Percentiles rank a stretch among this genome's conserved stretches.
Conservation (phyloP, 2,888 invertebrate genomes). For the Drosophila recens region DNA sequence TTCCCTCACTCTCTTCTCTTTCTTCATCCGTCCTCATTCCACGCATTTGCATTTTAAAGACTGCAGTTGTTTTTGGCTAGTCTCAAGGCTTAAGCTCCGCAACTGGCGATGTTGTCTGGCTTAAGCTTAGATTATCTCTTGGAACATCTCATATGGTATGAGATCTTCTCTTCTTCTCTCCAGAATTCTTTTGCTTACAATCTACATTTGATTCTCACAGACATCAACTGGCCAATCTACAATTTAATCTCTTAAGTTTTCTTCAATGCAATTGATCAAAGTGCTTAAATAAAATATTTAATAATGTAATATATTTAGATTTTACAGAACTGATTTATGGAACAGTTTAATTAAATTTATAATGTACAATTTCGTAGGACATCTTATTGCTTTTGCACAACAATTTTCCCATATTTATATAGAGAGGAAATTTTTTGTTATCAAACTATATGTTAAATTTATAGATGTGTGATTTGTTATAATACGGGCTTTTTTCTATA, state of each 20-base stretch:
- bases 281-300: too few relatives aligned
- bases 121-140: constrained; percentile 43
- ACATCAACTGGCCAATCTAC: not conserved
- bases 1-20: not conserved
- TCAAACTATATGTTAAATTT: too few relatives aligned
- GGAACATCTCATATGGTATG: constrained; percentile 18
- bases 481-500: too few relatives aligned
- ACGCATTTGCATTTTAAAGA: constrained; percentile 40
- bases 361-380: too few relatives aligned
- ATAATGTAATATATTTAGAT: too few relatives aligned
- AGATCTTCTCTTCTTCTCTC: not conserved
- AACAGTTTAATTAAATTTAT: too few relatives aligned
- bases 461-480: too few relatives aligned
- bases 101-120: constrained; percentile 16
- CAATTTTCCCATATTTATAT: too few relatives aligned
- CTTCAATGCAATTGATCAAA: not conserved
- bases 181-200: not conserved
- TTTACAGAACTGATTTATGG: too few relatives aligned
- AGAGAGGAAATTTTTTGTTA: too few relatives aligned
- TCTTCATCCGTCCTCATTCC: not conserved
- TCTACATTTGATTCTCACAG: not conserved
- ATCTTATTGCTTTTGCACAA: too few relatives aligned
- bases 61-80: constrained; percentile 32
- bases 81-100: not conserved
- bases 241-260: not conserved